Evolutionary conservation across 1,140 invertebrate species (phyloP).

Genomic region (Zophobas atratus): DNA sequence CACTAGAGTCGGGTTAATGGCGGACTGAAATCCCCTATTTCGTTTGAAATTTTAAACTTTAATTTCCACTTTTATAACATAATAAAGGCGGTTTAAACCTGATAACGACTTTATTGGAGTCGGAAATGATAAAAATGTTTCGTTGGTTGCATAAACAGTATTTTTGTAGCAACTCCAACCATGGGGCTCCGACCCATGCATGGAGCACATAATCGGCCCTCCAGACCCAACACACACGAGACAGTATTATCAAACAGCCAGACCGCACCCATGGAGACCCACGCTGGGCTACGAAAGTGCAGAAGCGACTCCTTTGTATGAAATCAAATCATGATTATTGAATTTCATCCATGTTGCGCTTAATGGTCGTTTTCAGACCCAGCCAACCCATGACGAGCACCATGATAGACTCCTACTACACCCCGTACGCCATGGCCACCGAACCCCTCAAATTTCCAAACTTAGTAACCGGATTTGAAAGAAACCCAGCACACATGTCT

Average conservation of each 20-base stretch:
- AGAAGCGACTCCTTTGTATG: constrained; percentile 78
- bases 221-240: constrained; percentile 70
- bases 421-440: constrained; percentile 77
- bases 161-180: constrained; percentile 76
- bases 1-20: too few relatives aligned
- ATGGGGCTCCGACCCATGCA: constrained; percentile 75
- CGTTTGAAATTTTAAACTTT: too few relatives aligned
- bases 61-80: too few relatives aligned
- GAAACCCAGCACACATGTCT: constrained; percentile 83
- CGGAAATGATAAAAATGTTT: too few relatives aligned
- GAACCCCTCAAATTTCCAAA: constrained; percentile 86
- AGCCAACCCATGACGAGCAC: constrained; percentile 80
- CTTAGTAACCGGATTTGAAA: constrained; percentile 83
- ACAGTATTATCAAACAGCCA: constrained; percentile 73
- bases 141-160: neutral
- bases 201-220: constrained; percentile 72
- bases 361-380: constrained; percentile 69
- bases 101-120: too few relatives aligned
- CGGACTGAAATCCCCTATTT: too few relatives aligned
- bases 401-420: constrained; percentile 79
- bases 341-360: neutral
- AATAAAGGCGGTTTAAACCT: too few relatives aligned
- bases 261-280: constrained; percentile 82
- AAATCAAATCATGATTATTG: neutral
- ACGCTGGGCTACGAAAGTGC: constrained; percentile 84